These are phyloP conservation scores for Psilopsiagon aurifrons DNA, from an alignment of 2,113 vertebrate genomes.

Conservation along the genomic window DNA sequence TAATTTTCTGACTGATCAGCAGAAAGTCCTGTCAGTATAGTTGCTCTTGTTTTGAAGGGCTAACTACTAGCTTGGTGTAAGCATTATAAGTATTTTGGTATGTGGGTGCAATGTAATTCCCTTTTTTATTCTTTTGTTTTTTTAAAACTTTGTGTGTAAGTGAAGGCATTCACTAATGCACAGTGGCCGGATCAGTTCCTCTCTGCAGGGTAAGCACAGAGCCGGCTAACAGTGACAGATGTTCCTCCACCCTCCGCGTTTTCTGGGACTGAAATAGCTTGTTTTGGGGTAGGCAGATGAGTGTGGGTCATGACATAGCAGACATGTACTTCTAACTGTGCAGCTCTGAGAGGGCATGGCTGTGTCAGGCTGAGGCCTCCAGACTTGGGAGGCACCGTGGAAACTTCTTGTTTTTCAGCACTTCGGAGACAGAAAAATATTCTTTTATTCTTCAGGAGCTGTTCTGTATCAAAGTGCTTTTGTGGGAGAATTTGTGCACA, in stretches of 20 bases:
- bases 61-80: background rate
- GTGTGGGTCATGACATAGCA: background rate
- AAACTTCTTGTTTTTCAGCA: background rate
- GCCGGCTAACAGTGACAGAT: background rate
- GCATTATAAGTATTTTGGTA: background rate
- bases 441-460: background rate
- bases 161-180: background rate
- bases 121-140: background rate
- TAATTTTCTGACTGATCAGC: background rate
- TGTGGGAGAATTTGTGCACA: background rate
- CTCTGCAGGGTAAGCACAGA: background rate
- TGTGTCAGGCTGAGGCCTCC: background rate
- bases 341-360: background rate
- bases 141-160: background rate
- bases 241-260: accelerated
- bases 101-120: background rate
- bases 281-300: background rate
- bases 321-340: background rate
- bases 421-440: background rate
- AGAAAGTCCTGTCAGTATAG: background rate
- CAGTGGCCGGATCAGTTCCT: background rate
- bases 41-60: background rate
- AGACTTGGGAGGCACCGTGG: background rate
- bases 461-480: background rate
- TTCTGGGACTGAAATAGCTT: background rate